Evolutionary conservation across 2,113 vertebrate species (phyloP), one percentile per base, ranked within the genome.

Genomic region (Chaenogobius annularis): DNA sequence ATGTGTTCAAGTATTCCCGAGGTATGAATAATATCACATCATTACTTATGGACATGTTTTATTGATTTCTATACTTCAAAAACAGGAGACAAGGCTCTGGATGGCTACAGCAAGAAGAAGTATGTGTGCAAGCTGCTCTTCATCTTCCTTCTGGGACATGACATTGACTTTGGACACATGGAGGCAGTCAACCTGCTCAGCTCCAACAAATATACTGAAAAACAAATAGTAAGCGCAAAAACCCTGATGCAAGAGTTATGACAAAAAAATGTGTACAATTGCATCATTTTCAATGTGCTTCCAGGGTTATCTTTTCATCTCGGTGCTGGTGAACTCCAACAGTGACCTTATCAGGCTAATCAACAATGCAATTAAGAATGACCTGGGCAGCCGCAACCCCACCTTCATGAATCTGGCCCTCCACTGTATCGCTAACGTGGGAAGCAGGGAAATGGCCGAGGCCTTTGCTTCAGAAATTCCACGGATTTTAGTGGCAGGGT

Each of bases 131-230:
- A 96, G 76, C 90, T 96, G 78, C 95, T 96, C 6, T 96, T 96
- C 86, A 96, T 96, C 90, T 96, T 96, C 75, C 93, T 96, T 19
- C 90, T 96, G 12, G 95, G 95, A 56, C 95, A 96, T 1, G 95
- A 96, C 84, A 96, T 96, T 12, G 95, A 96, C 89, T 96, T 96
- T 20, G 95, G 95, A 65, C 95, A 96, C 87, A 96, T 96, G 95
- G 95, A 96, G 79, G 95, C 95, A 0, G 95, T 96, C 75, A 96
- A 96, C 89, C 90, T 96, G 84, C 94, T 96, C 12, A 96, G 95
- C 86, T 96, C 95, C 85, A 96, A 96, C 81, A 96, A 96, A 70
- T 96, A 96, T 91, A 96, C 95, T 0, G 95, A 96, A 83, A 96
- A 96, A 85, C 95, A 96, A 79, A 96, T 96, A 44, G 95, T 96